phyloP scores from a whole-genome alignment of 2,888 invertebrate species.

The Exephanes ischioxanthus region DNA sequence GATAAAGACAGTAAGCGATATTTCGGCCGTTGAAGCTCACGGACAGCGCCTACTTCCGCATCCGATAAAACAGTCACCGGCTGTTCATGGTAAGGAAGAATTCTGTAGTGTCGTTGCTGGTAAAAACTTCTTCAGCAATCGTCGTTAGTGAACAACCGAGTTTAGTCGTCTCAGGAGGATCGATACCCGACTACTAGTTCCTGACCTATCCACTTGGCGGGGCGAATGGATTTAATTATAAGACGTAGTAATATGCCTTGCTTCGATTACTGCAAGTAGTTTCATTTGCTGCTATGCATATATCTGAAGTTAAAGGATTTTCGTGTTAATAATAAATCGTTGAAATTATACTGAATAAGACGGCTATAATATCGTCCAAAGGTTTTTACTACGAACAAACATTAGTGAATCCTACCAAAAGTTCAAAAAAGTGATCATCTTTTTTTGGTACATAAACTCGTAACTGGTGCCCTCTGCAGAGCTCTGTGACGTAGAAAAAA shows the following conservation, averaged over 20 bases:
- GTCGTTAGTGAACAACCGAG: conserved; percentile 1
- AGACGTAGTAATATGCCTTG: neutral
- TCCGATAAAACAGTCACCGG: conserved; percentile 34
- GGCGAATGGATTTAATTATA: neutral
- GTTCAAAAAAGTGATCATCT: no score
- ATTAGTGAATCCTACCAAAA: neutral
- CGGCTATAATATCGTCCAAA: neutral
- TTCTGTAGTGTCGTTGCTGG: conserved; percentile 8
- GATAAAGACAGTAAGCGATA: neutral
- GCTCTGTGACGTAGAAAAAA: neutral
- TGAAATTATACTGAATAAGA: neutral
- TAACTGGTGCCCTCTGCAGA: neutral
- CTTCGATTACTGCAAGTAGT: neutral
- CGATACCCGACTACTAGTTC: neutral
- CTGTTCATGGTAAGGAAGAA: conserved; percentile 27
- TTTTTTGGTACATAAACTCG: no score
- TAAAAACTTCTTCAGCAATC: conserved; percentile 19
- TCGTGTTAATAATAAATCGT: neutral
- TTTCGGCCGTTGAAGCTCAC: conserved; percentile 2
- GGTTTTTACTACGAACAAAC: neutral
- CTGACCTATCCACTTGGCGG: neutral
- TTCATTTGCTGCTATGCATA: neutral
- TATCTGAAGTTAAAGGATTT: neutral
- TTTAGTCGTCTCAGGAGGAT: neutral
- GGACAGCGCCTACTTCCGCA: neutral